Evolutionary conservation across 1,140 invertebrate species (phyloP).

Genomic region (Linepithema humile): DNA sequence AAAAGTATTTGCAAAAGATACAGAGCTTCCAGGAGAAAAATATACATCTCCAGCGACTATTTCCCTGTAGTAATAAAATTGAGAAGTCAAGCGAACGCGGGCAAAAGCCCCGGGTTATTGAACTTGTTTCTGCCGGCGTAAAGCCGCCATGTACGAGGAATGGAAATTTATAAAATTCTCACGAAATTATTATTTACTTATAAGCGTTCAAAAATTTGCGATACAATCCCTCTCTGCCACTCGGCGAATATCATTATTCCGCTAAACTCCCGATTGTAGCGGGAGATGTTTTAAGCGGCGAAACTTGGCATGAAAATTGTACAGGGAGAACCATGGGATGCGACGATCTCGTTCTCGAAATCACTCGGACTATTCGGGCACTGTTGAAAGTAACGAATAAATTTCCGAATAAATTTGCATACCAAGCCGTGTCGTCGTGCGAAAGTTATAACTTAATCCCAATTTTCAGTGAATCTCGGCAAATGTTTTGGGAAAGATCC

Average conservation of each 20-base stretch:
- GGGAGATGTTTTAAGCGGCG: background rate
- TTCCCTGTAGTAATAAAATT: constrained; percentile 45
- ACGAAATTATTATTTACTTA: constrained; percentile 43
- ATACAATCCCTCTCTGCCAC: background rate
- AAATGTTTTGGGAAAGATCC: constrained; percentile 37
- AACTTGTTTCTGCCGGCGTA: constrained; percentile 32
- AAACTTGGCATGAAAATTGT: constrained; percentile 27
- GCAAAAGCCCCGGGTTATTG: constrained; percentile 18
- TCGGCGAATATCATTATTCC: constrained; percentile 27
- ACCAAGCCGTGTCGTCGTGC: constrained; percentile 19
- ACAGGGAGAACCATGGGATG: background rate
- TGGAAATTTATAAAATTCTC: constrained; percentile 38
- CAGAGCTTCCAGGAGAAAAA: constrained; percentile 19
- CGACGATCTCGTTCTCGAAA: constrained; percentile 11
- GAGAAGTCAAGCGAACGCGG: constrained; percentile 28
- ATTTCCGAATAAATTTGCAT: constrained; percentile 60
- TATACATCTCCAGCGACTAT: constrained; percentile 9
- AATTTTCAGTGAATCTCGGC: constrained; percentile 45
- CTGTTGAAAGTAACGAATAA: constrained; percentile 54
- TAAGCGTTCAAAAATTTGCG: constrained; percentile 45
- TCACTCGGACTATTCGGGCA: constrained; percentile 4
- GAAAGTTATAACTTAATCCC: constrained; percentile 59
- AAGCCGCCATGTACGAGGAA: background rate
- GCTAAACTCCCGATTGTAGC: constrained; percentile 20
- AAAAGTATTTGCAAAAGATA: constrained; percentile 12